Evolutionary conservation across 2,113 vertebrate genomes (phyloP).

Genomic region (Chloropsis cyanopogon): DNA sequence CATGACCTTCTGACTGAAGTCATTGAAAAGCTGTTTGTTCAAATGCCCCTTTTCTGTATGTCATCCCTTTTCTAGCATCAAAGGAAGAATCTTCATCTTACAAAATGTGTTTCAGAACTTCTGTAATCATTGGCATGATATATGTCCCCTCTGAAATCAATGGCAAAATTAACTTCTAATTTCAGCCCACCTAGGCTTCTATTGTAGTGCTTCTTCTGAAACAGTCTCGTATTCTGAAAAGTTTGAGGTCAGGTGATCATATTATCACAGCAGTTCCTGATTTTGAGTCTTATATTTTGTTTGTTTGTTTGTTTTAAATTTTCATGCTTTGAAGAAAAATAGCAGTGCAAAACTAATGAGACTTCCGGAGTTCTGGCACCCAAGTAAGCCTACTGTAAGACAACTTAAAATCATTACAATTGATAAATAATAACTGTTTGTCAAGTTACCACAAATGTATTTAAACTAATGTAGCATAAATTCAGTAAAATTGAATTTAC

Average conservation of each 20-base stretch:
- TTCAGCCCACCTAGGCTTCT: background rate
- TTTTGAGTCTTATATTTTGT: background rate
- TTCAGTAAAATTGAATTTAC: background rate
- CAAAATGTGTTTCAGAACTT: background rate
- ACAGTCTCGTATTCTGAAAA: background rate
- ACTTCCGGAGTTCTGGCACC: background rate
- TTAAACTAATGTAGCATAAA: background rate
- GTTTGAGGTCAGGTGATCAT: background rate
- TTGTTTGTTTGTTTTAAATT: background rate
- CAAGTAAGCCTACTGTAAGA: background rate
- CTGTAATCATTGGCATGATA: background rate
- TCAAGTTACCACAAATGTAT: background rate
- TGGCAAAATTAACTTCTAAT: background rate
- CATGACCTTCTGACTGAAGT: background rate
- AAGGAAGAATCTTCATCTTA: background rate
- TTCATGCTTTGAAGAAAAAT: background rate
- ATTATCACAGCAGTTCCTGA: background rate
- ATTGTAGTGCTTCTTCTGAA: background rate
- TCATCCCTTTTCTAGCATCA: background rate
- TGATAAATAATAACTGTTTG: background rate
- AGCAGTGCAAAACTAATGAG: background rate
- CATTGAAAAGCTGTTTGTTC: background rate
- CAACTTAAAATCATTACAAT: background rate
- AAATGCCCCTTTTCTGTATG: background rate
- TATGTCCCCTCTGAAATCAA: rapidly evolving